phyloP scores from a whole-genome alignment of 2,888 invertebrate genomes.

The Cephus sareptanus region DNA sequence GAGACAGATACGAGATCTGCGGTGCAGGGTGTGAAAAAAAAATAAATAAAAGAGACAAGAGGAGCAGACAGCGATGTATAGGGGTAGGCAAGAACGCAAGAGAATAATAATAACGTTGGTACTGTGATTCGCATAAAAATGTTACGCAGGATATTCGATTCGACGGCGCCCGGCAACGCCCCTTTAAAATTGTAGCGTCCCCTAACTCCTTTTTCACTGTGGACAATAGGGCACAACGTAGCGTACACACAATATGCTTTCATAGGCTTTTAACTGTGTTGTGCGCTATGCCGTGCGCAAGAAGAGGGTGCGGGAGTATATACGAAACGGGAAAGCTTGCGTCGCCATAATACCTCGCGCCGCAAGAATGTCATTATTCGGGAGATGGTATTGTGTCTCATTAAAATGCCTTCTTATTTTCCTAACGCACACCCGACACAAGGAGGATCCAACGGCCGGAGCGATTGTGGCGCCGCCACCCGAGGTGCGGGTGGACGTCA shows the following conservation, averaged over 20 bases:
- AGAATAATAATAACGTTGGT: neutral
- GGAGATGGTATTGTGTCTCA: conserved; percentile 14
- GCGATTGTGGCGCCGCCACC: neutral
- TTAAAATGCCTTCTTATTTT: conserved; percentile 25
- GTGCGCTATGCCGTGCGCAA: conserved; percentile 15
- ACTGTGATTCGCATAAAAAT: conserved; percentile 3
- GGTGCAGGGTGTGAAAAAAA: neutral
- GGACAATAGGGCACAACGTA: conserved; percentile 22
- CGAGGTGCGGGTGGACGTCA: neutral
- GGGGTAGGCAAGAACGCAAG: neutral
- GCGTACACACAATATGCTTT: conserved; percentile 22
- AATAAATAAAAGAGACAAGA: neutral
- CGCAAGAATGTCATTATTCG: conserved; percentile 25
- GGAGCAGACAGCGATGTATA: neutral
- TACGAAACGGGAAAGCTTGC: neutral
- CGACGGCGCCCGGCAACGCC: conserved; percentile 10
- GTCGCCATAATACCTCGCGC: conserved; percentile 9
- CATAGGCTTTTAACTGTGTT: conserved; percentile 25
- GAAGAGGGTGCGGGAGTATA: conserved; percentile 16
- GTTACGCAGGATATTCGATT: conserved; percentile 3
- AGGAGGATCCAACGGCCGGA: neutral
- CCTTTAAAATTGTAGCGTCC: conserved; percentile 22
- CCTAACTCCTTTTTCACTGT: conserved; percentile 20
- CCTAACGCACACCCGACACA: conserved; percentile 11
- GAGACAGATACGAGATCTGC: neutral